These are phyloP conservation scores for Bucco capensis DNA, from an alignment of 2,113 vertebrate genomes.

Conservation along the genomic window DNA sequence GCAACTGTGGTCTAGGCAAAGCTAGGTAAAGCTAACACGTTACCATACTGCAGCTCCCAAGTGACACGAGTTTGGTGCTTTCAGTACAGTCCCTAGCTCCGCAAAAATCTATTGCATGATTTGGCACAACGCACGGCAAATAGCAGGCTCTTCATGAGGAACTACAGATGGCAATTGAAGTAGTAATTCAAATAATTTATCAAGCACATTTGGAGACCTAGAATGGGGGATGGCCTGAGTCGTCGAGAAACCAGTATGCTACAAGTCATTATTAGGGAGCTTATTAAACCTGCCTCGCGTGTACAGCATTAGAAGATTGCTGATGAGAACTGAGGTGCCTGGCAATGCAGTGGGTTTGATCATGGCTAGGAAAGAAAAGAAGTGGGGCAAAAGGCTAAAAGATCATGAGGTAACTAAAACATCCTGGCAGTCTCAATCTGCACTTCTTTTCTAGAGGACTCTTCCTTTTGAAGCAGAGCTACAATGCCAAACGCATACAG, in stretches of 20 bases:
- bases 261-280: slow-evolving; percentile 25
- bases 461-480: not conserved
- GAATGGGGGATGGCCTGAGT: not conserved
- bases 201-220: slow-evolving; percentile 48
- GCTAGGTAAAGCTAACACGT: slow-evolving; percentile 36
- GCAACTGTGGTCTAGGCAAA: slow-evolving; percentile 40
- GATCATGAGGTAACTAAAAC: not conserved
- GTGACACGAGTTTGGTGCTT: slow-evolving; percentile 69
- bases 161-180: slow-evolving; percentile 72
- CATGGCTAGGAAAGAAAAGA: not conserved
- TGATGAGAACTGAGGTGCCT: not conserved
- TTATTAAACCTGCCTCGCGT: not conserved
- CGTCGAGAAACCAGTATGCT: not conserved
- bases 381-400: not conserved
- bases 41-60: slow-evolving; percentile 59
- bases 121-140: slow-evolving; percentile 67
- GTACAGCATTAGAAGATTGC: not conserved
- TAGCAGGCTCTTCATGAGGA: slow-evolving; percentile 73
- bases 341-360: not conserved
- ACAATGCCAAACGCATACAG: accelerated
- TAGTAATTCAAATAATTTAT: slow-evolving; percentile 69
- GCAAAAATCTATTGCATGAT: slow-evolving; percentile 59
- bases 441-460: not conserved
- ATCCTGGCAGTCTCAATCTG: not conserved
- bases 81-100: slow-evolving; percentile 68